These are phyloP conservation scores for Bos indicus DNA, from an alignment of 2,113 vertebrate genomes.

Conservation along the genomic window DNA sequence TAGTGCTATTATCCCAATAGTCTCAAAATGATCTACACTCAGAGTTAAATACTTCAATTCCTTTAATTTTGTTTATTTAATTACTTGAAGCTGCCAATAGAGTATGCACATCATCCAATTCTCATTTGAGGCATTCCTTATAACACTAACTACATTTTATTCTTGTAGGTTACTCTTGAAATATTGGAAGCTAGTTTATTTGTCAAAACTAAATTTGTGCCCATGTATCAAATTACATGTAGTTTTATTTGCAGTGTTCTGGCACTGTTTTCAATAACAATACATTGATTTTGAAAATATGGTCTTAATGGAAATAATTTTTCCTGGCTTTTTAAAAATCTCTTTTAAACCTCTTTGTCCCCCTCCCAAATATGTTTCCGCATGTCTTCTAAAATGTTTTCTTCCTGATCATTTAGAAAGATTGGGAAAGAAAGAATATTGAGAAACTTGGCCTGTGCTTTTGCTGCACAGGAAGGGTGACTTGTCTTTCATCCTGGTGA, in stretches of 20 bases:
- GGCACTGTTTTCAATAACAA: not conserved
- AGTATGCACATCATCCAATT: not conserved
- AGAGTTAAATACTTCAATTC: not conserved
- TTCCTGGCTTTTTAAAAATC: not conserved
- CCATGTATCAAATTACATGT: not conserved
- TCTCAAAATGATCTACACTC: not conserved
- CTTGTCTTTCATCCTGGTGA: not conserved
- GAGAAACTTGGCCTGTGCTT: not conserved
- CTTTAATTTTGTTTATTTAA: not conserved
- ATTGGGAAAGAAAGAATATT: not conserved
- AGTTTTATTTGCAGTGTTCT: not conserved
- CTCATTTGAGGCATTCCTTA: not conserved
- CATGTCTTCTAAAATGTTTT: not conserved
- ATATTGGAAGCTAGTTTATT: not conserved
- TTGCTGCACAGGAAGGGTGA: not conserved
- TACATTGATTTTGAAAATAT: not conserved
- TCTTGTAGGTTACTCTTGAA: not conserved
- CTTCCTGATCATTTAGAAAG: not conserved
- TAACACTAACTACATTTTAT: not conserved
- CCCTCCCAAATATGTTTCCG: not conserved
- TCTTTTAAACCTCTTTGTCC: not conserved
- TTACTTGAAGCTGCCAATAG: not conserved
- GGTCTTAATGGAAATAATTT: not conserved
- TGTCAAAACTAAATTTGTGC: not conserved
- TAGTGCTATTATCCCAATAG: not conserved